Base-by-base conservation (phyloP, 2,113 vertebrate genomes). In the Ptyas mucosa region DNA sequence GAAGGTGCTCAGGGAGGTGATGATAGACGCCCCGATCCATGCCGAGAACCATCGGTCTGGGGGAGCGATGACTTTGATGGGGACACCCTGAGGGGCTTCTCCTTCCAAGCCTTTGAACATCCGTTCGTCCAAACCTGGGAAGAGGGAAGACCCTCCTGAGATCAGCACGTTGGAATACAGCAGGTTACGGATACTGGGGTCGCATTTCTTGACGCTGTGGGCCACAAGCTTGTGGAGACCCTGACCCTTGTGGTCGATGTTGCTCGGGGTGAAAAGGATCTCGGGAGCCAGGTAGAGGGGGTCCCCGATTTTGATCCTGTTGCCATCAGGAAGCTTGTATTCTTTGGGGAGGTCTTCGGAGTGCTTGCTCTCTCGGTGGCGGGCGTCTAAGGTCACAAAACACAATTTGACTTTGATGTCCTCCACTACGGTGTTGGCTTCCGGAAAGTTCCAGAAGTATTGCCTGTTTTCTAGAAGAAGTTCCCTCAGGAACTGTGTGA, bases 1-100 rank as follows among this genome's bases (percentile, higher is more conserved):
- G 93, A 97, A 97, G 85, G 92, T 96, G 75, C 94, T 96, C 55
- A 97, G n/a, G 43, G 95, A 97, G 0, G 95, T 96, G 46, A 97
- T 86, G 3, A 97, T 88, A 24, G 96, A 97, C 24, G 91, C 96
- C 24, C 95, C 95, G 3, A 95, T 95, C 97, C 96, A 96, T 0
- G 94, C 51, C 1, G 96, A 97, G 61, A 96, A 96, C 89, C 95
- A 95, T 46, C 97, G 95, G 21, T 97, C 94, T 20, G 90, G 95
- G 29, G 96, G 95, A 75, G 97, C 94, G 0, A 91, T 96, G 58
- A 97, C 95, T 91, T 96, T 97, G n/a, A 97, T 96, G 39, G 94
- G 91, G 0, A 94, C 94, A 1, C 94, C 95, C 46, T 88, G 85
- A 4, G 92, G 93, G 64, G 90, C 95, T 20, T 95, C 87, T 1